phyloP scores from a whole-genome alignment of 2,113 vertebrate genomes.

The Oncorhynchus keta region DNA sequence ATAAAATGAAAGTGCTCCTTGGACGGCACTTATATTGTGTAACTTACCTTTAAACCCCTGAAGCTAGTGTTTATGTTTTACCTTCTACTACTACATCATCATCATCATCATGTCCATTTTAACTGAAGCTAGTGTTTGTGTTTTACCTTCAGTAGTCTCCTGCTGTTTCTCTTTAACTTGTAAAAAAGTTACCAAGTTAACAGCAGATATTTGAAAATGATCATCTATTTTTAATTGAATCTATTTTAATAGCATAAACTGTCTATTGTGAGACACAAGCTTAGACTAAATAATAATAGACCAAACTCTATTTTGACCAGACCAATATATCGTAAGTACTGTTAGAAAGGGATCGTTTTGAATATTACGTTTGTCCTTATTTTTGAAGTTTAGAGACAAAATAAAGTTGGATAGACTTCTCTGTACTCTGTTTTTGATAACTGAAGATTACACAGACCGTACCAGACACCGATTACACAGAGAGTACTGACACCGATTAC shows the following conservation, averaged over 20 bases:
- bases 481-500: too few species aligned
- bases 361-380: constrained; percentile 60
- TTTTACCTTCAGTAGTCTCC: constrained; percentile 44
- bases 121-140: too few species aligned
- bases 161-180: constrained; percentile 64
- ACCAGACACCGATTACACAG: too few species aligned
- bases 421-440: constrained; percentile 6
- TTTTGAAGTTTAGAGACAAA: constrained; percentile 66
- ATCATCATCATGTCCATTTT: too few species aligned
- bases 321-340: constrained; percentile 41
- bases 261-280: constrained; percentile 47
- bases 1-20: too few species aligned
- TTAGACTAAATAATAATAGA: constrained; percentile 73
- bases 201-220: constrained; percentile 56
- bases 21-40: not conserved
- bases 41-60: not conserved
- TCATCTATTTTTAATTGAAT: constrained; percentile 56
- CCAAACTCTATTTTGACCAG: constrained; percentile 60
- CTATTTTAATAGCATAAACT: constrained; percentile 53
- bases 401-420: constrained; percentile 77
- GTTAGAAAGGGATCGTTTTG: constrained; percentile 49
- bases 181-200: constrained; percentile 52
- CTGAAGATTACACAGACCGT: not conserved
- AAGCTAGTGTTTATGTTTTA: constrained; percentile 34
- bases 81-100: too few species aligned